phyloP scores from a whole-genome alignment of 2,113 vertebrate genomes.

The Anoura caudifer region DNA sequence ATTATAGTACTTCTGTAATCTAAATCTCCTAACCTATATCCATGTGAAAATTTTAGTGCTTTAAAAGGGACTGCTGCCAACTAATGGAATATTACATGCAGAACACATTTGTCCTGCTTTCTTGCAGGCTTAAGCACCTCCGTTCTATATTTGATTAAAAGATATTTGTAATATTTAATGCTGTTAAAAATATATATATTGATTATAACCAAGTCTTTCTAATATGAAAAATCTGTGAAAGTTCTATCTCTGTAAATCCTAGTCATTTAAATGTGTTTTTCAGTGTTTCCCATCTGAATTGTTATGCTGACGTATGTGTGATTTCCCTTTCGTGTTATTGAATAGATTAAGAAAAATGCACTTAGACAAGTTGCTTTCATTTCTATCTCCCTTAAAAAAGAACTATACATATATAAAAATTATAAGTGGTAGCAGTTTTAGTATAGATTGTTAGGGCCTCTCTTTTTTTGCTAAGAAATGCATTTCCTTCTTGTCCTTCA shows the following conservation, averaged over 20 bases:
- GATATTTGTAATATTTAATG: not conserved
- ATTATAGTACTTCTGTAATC: not conserved
- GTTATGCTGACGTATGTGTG: not conserved
- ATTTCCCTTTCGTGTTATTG: not conserved
- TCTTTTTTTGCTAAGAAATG: constrained; percentile 17
- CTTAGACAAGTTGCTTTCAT: constrained; percentile 1
- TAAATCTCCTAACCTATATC: not conserved
- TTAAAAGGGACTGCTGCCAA: not conserved
- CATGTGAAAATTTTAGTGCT: not conserved
- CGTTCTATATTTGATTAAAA: not conserved
- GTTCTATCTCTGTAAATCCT: not conserved
- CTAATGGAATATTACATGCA: not conserved
- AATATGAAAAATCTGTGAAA: not conserved
- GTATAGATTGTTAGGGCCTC: not conserved
- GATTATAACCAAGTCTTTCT: not conserved
- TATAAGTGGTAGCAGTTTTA: not conserved
- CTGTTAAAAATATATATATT: constrained; percentile 15
- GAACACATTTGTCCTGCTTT: not conserved
- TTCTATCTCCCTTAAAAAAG: constrained; percentile 17
- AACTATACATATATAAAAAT: not conserved
- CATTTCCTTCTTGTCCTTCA: constrained; percentile 41
- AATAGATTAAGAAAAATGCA: constrained; percentile 34
- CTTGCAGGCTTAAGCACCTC: not conserved
- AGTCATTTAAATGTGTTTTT: constrained; percentile 30
- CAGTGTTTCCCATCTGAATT: constrained; percentile 15